A percentile compares a stretch with the other conserved stretches of the same genome.
Conservation (phyloP, 2,113 vertebrate genomes). For the Phaethornis superciliosus region DNA sequence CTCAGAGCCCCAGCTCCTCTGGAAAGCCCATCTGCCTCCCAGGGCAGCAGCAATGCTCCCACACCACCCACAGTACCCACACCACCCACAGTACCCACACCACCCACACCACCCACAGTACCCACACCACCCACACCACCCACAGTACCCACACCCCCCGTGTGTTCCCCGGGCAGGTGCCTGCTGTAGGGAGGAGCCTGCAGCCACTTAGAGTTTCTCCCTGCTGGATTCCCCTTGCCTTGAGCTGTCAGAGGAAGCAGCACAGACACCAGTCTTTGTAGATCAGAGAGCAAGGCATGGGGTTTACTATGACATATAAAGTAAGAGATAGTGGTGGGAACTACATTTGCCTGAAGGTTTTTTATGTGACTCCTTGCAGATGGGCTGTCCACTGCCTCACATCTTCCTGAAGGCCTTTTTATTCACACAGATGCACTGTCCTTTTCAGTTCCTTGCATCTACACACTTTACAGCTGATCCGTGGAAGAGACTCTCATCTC, state of each 20-base stretch:
- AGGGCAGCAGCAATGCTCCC: neutral
- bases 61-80: fast-evolving
- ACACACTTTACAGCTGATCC: neutral
- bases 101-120: too few species aligned
- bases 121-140: too few species aligned
- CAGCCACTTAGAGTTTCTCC: neutral
- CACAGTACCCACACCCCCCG: too few species aligned
- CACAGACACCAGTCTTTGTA: neutral
- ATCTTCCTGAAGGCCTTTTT: neutral
- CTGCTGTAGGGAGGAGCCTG: neutral
- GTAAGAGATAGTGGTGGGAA: neutral
- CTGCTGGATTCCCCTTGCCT: neutral
- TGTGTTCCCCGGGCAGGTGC: neutral
- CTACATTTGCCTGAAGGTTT: neutral
- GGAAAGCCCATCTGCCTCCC: neutral
- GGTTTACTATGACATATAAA: neutral
- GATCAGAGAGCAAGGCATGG: neutral
- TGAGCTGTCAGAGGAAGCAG: neutral
- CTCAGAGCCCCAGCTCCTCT: neutral
- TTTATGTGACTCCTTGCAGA: neutral
- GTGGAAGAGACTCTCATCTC: neutral
- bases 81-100: too few species aligned
- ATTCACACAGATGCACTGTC: neutral
- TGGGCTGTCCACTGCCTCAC: neutral
- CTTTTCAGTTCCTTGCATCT: neutral